Percentiles rank a stretch among this genome's conserved stretches.
These are phyloP conservation scores for Anthopleura xanthogrammica DNA, from an alignment of 92 coral and sea anemone genomes.

Conservation along the genomic window DNA sequence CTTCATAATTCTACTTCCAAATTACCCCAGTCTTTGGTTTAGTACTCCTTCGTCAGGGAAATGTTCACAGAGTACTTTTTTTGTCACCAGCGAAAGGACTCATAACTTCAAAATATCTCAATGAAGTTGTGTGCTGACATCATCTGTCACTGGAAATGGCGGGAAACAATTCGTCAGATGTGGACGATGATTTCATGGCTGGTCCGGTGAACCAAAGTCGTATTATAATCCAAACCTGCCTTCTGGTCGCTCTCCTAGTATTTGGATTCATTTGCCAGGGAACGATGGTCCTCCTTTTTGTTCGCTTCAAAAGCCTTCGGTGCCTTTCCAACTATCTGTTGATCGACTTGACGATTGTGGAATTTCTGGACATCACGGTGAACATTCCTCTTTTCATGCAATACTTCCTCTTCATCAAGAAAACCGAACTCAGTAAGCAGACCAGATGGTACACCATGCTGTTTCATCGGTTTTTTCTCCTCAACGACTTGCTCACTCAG, in stretches of 20 bases:
- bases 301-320: conserved; percentile 30
- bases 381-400: conserved; percentile 34
- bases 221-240: conserved; percentile 17
- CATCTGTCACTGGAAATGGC: neutral
- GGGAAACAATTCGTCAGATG: neutral
- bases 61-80: too few species aligned
- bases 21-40: too few species aligned
- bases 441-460: conserved; percentile 29
- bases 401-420: conserved; percentile 24
- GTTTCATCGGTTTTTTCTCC: conserved; percentile 30
- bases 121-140: too few species aligned
- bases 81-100: too few species aligned
- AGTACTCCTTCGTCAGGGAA: too few species aligned
- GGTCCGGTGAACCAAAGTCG: conserved; percentile 22
- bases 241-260: conserved; percentile 9
- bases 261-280: conserved; percentile 28
- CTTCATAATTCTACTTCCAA: too few species aligned
- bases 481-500: conserved; percentile 34
- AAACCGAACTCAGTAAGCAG: conserved; percentile 10
- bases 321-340: conserved; percentile 5
- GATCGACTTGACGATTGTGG: conserved; percentile 30
- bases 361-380: conserved; percentile 14
- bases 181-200: conserved; percentile 10
- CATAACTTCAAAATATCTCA: too few species aligned
- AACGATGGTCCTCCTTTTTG: conserved; percentile 17